Evolutionary conservation across 2,113 vertebrate species (phyloP), one percentile per base, ranked within the genome.

Genomic region (Oncorhynchus gorbuscha): DNA sequence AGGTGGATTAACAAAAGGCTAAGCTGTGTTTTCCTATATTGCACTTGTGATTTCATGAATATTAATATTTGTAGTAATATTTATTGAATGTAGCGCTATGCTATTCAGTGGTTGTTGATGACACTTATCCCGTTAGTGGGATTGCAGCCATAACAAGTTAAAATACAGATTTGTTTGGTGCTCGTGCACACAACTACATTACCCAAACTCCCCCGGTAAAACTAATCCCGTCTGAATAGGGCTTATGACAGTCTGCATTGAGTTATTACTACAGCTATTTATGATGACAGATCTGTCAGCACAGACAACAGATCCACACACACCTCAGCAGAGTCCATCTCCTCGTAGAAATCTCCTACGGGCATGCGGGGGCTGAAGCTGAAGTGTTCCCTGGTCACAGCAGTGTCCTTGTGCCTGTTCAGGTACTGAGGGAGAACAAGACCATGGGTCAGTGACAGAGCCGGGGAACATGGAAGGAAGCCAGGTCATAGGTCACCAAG

Each of bases 291-390:
- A 58, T 20, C 5, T 13, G 16, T 16, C 30, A 39, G n/a, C 30
- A 24, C 32, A 39, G n/a, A 6, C 35, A 39, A 45, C 16, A 39
- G 0, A 72, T 74, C 76, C 13, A 61, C 20, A 86, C 89, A 69
- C 71, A 98, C 97, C 95, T 97, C 95, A 0, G 95, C 84, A 0
- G 94, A 95, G 71, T 98, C 95, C 84, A 93, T 93, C 81, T 97
- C 96, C 92, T 98, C 97, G n/a, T 95, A 98, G 84, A 97, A 99
- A 66, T 99, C 97, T 51, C 97, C 97, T 70, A 99, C 94, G 0
- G 97, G 96, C 96, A 99, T 98, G 3, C 97, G 95, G 16, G 97
- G 97, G 84, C 97, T 99, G 92, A 99, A 99, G 90, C 97, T 99
- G 93, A 99, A 99, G 87, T 99, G 96, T 75, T 98, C 97, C 0